Conservation (phyloP, 2,113 vertebrate genomes). For the Mesembrinibis cayennensis region DNA sequence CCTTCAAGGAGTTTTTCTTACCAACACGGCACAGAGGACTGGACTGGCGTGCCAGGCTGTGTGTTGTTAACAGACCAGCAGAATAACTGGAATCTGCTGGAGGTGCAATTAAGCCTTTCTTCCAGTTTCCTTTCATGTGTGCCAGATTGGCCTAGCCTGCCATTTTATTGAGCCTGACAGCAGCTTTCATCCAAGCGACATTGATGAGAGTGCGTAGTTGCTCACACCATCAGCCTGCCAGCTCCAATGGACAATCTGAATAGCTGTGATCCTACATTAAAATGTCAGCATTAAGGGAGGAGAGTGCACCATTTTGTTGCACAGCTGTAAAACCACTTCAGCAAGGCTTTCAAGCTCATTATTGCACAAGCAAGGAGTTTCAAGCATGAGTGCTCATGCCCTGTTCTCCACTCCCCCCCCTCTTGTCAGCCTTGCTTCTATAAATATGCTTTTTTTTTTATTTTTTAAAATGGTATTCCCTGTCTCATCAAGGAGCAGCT, state of each 20-base stretch:
- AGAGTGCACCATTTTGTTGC: constrained; percentile 71
- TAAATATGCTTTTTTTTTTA: constrained; percentile 10
- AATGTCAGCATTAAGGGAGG: constrained; percentile 71
- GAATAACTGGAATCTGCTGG: constrained; percentile 67
- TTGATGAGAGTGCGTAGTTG: constrained; percentile 69
- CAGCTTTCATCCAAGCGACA: constrained; percentile 70
- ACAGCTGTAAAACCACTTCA: constrained; percentile 72
- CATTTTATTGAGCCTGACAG: constrained; percentile 71
- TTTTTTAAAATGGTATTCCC: neutral
- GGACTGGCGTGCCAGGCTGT: neutral
- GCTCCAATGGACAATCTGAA: constrained; percentile 72
- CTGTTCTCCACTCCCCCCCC: constrained; percentile 19
- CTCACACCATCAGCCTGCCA: constrained; percentile 72
- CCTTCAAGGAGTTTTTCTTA: constrained; percentile 21
- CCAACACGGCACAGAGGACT: neutral
- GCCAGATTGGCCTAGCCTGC: constrained; percentile 69
- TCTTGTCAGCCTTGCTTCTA: constrained; percentile 16
- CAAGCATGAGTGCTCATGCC: constrained; percentile 67
- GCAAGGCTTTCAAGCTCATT: constrained; percentile 71
- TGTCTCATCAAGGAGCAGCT: neutral
- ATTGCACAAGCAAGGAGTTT: constrained; percentile 67
- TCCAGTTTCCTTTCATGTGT: constrained; percentile 68
- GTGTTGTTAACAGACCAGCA: constrained; percentile 57
- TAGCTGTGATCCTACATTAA: constrained; percentile 70
- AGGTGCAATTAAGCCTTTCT: constrained; percentile 70